phyloP scores from a whole-genome alignment of 2,888 invertebrate species.

The Phengaris arion region DNA sequence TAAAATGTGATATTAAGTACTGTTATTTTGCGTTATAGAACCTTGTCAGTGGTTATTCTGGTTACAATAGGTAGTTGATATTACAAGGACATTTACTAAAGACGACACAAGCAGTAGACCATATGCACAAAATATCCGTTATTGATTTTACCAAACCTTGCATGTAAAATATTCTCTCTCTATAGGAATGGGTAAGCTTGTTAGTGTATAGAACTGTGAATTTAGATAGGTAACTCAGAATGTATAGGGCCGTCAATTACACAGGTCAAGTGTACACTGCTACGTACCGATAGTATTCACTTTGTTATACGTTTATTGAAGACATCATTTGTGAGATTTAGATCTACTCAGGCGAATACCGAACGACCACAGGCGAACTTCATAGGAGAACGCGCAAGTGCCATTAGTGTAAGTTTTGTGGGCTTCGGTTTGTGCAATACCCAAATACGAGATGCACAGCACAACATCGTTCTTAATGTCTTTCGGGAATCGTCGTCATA shows the following conservation, averaged over 20 bases:
- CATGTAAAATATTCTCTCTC: not conserved
- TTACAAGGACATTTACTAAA: too few relatives aligned
- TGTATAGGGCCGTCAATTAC: conserved; percentile 29
- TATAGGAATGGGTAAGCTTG: not conserved
- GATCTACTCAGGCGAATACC: not conserved
- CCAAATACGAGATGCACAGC: not conserved
- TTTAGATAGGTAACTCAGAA: not conserved
- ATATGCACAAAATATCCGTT: not conserved
- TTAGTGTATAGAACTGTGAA: conserved; percentile 6
- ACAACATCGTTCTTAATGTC: too few relatives aligned
- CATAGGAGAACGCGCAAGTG: not conserved
- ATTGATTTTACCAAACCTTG: too few relatives aligned
- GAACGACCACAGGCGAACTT: not conserved
- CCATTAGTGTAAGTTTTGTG: not conserved
- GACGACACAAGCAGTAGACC: too few relatives aligned
- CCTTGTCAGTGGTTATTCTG: not conserved
- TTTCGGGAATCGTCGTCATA: too few relatives aligned
- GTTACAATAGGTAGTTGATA: not conserved
- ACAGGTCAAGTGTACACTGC: conserved; percentile 27
- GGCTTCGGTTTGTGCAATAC: not conserved
- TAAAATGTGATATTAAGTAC: not conserved
- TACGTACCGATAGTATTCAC: not conserved
- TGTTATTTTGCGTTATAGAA: not conserved
- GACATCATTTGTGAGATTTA: conserved; percentile 2
- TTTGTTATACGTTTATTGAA: not conserved